Evolutionary conservation across 2,888 invertebrate genomes (phyloP).

Genomic region (Odiellus spinosus): DNA sequence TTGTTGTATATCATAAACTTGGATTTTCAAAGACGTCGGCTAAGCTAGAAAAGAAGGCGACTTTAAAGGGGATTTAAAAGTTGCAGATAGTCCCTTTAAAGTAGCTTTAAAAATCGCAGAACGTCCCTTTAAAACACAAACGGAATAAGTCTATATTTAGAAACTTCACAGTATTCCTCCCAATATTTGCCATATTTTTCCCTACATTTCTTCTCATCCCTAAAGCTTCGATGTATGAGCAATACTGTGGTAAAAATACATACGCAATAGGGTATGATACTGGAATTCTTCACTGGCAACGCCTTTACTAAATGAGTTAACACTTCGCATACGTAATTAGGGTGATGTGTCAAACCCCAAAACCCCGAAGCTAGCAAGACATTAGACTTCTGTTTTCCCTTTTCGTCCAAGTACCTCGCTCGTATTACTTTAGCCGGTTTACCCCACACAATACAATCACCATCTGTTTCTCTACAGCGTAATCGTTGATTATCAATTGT

Average conservation of each 20-base stretch:
- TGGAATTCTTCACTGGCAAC: slow-evolving; percentile 30
- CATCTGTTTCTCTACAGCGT: slow-evolving; percentile 31
- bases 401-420: slow-evolving; percentile 26
- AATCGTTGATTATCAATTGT: slow-evolving; percentile 40
- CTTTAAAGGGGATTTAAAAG: no score
- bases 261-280: slow-evolving; percentile 37
- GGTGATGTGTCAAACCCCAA: slow-evolving; percentile 42
- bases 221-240: slow-evolving; percentile 35
- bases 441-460: slow-evolving; percentile 29
- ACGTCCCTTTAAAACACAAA: slow-evolving; percentile 3
- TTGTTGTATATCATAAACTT: no score
- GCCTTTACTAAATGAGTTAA: slow-evolving; percentile 37
- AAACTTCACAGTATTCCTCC: slow-evolving; percentile 37
- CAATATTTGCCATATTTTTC: slow-evolving; percentile 40
- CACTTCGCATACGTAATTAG: slow-evolving; percentile 43
- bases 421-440: slow-evolving; percentile 28
- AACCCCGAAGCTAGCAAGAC: slow-evolving; percentile 39
- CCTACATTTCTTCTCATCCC: slow-evolving; percentile 41
- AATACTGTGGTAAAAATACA: slow-evolving; percentile 34
- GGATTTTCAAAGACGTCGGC: no score
- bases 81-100: no score
- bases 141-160: slow-evolving; percentile 40
- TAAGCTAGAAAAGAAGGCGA: no score
- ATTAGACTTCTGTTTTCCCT: slow-evolving; percentile 29
- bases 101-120: no score